Conservation (phyloP, 2,797 vertebrate genomes). For the Myotis vivesi region DNA sequence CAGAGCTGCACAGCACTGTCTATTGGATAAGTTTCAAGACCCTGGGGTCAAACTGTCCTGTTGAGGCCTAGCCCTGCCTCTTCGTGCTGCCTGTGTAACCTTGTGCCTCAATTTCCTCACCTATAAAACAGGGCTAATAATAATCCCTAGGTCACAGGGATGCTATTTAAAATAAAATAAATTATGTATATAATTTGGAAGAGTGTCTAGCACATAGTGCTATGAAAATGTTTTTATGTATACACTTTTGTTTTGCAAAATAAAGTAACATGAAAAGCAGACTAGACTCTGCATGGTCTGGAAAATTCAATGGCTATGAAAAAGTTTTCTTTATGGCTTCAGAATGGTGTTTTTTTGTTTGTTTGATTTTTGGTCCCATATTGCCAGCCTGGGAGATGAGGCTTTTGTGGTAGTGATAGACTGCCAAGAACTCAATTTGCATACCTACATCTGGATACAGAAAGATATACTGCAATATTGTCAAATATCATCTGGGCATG, state of each 20-base stretch:
- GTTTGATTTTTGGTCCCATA: background rate
- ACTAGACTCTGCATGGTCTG: background rate
- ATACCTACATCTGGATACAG: conserved; percentile 33
- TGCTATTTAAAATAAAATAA: background rate
- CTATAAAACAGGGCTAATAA: background rate
- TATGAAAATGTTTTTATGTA: background rate
- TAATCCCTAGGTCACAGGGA: background rate
- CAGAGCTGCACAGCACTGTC: background rate
- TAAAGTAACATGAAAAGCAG: background rate
- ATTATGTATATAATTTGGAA: background rate
- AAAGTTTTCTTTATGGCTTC: background rate
- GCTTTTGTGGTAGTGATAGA: background rate
- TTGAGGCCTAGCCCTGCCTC: background rate
- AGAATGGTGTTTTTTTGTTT: background rate
- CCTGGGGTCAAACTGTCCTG: background rate
- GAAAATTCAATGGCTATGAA: background rate
- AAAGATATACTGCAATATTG: conserved; percentile 18
- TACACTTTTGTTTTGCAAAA: background rate
- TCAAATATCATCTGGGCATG: conserved; percentile 51
- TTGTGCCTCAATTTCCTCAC: background rate
- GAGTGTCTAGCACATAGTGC: background rate
- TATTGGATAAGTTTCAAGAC: background rate
- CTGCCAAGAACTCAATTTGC: conserved; percentile 46
- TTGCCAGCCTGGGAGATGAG: background rate
- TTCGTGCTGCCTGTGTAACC: background rate